Evolutionary conservation across 37 sponge, comb jelly and placozoan species (phyloP).

Genomic region (Beroe forskalii): DNA sequence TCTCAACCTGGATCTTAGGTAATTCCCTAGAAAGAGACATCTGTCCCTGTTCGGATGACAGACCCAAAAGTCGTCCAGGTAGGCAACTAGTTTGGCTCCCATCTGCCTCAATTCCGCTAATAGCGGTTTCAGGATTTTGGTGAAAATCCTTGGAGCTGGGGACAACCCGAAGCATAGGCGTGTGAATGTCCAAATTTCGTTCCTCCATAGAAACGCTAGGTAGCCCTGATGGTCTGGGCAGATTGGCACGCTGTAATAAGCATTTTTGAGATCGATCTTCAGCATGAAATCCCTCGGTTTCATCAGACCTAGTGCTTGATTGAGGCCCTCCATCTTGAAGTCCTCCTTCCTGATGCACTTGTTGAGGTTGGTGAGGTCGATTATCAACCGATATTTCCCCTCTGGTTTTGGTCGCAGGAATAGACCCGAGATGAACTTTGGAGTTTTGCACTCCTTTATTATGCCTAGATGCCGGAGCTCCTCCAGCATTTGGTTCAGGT

Average conservation of each 20-base stretch:
- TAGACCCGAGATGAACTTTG: neutral
- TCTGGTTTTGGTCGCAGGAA: neutral
- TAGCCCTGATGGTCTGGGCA: neutral
- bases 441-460: neutral
- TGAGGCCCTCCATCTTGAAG: neutral
- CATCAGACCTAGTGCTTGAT: neutral
- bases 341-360: neutral
- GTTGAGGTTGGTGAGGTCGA: neutral
- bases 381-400: neutral
- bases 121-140: neutral
- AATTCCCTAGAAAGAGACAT: neutral
- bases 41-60: neutral
- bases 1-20: neutral
- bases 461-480: neutral
- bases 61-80: conserved; percentile 10
- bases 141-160: conserved; percentile 13
- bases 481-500: neutral
- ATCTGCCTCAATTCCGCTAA: neutral
- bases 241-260: neutral
- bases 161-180: neutral
- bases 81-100: neutral
- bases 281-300: neutral
- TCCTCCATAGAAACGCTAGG: neutral
- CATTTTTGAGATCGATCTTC: conserved; percentile 5
- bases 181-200: neutral